A percentile compares a stretch with the other conserved stretches of the same genome.
phyloP scores from a whole-genome alignment of 2,888 invertebrate genomes.

The Philereme vetulata region DNA sequence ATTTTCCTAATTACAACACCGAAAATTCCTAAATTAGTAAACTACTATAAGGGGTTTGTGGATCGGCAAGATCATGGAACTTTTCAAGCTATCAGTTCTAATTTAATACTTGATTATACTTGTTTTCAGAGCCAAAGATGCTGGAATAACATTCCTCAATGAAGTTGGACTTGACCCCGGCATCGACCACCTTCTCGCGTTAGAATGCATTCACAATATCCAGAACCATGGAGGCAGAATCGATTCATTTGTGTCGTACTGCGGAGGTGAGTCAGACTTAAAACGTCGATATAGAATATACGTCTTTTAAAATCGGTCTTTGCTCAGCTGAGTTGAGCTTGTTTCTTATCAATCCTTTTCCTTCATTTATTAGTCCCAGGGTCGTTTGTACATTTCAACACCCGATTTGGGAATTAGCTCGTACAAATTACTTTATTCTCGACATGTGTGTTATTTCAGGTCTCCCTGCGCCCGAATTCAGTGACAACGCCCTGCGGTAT shows the following conservation, averaged over 20 bases:
- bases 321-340: too few relatives aligned
- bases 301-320: too few relatives aligned
- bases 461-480: constrained; percentile 97
- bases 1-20: too few relatives aligned
- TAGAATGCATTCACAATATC: constrained; percentile 98
- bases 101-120: not conserved
- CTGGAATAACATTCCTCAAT: constrained; percentile 96
- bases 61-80: not conserved
- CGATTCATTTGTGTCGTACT: constrained; percentile 97
- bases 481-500: constrained; percentile 94
- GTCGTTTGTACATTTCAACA: too few relatives aligned
- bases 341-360: too few relatives aligned
- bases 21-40: too few relatives aligned
- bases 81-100: not conserved
- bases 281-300: too few relatives aligned
- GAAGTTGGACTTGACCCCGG: constrained; percentile 99
- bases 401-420: too few relatives aligned
- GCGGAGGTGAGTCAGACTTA: constrained; percentile 86
- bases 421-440: too few relatives aligned
- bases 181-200: constrained; percentile 98
- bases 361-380: too few relatives aligned
- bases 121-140: constrained; percentile 88
- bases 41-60: too few relatives aligned
- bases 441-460: constrained; percentile 71
- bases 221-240: constrained; percentile 95